Percentiles rank a stretch among this genome's conserved stretches.
Conservation (phyloP, 2,797 vertebrate species). For the Phoebastria nigripes region DNA sequence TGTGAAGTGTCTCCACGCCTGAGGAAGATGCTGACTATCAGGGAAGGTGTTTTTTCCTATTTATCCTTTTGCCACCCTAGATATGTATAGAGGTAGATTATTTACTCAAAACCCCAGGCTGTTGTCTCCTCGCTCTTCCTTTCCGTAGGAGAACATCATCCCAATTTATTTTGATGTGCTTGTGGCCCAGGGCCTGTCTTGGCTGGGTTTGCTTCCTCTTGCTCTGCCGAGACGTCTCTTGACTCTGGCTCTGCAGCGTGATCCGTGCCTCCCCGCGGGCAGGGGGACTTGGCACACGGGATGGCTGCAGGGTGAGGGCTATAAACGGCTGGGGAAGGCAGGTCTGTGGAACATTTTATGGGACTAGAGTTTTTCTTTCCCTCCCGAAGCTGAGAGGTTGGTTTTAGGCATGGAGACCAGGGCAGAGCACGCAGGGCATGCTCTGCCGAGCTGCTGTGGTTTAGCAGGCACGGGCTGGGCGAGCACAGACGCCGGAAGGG, state of each 20-base stretch:
- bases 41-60: neutral
- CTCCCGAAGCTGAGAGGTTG: neutral
- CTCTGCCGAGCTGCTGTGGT: neutral
- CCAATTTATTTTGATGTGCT: neutral
- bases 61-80: neutral
- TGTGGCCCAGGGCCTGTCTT: neutral
- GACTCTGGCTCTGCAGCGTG: neutral
- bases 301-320: neutral
- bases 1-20: neutral
- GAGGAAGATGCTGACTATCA: neutral
- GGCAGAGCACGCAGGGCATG: rapidly evolving
- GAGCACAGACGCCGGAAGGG: neutral
- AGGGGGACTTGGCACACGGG: too few species aligned
- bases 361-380: neutral
- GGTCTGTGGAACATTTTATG: neutral
- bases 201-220: neutral
- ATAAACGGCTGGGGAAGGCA: neutral
- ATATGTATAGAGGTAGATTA: neutral
- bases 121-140: neutral
- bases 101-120: neutral
- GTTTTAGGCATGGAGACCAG: neutral
- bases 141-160: neutral
- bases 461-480: rapidly evolving
- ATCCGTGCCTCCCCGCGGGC: rapidly evolving
- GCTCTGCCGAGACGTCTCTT: neutral